Conservation (phyloP, 2,113 vertebrate genomes). For the Balaeniceps rex region DNA sequence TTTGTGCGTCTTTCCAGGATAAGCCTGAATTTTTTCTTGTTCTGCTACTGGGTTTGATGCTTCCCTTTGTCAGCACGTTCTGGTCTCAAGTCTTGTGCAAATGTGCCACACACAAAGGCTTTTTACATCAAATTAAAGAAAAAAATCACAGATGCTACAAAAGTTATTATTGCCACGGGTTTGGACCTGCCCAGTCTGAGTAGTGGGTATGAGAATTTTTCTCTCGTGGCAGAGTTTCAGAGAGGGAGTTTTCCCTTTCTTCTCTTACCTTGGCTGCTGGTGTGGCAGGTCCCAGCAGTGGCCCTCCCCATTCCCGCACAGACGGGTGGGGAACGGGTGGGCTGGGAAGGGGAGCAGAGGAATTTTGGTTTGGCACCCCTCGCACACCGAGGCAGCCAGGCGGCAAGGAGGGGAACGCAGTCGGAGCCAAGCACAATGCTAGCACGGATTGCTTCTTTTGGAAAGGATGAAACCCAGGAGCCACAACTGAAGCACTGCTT, state of each 20-base stretch:
- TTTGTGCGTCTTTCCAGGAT: not conserved
- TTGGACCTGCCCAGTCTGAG: not conserved
- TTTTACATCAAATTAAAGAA: not conserved
- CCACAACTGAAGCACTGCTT: slow-evolving; percentile 18
- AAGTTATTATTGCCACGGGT: not conserved
- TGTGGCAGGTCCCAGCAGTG: not conserved
- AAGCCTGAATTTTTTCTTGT: not conserved
- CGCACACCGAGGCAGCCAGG: not conserved
- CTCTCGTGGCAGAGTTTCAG: not conserved
- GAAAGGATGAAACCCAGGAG: slow-evolving; percentile 28
- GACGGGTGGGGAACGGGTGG: slow-evolving; percentile 9
- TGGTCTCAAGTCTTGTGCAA: not conserved
- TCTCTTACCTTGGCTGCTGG: not conserved
- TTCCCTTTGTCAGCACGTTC: not conserved
- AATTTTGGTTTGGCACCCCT: slow-evolving; percentile 43
- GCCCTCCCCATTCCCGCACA: slow-evolving; percentile 2
- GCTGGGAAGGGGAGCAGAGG: slow-evolving; percentile 38
- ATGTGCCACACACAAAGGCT: not conserved
- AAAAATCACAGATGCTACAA: not conserved
- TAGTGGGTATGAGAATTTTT: not conserved
- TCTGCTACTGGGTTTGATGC: not conserved
- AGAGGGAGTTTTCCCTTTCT: not conserved
- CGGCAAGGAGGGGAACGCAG: not conserved
- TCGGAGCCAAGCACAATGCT: not conserved
- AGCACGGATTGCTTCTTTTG: not conserved